Evolutionary conservation across 1,140 invertebrate species (phyloP), one percentile per base, ranked within the genome.

Genomic region (Bemisia tabaci): DNA sequence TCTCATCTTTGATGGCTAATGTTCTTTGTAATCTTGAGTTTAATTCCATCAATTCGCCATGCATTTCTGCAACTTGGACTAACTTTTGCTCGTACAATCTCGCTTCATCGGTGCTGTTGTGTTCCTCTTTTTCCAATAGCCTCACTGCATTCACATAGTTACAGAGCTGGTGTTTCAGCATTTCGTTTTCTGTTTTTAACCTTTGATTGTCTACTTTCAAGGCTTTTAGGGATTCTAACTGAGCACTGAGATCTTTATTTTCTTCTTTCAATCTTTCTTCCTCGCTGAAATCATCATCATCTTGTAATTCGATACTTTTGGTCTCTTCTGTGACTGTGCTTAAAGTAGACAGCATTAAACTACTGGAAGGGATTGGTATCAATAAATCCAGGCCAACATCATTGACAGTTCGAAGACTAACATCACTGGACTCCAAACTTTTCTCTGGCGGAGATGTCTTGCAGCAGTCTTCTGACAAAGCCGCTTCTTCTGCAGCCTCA

Each of bases 1-100:
- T 77, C 64, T 77, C 77, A 24, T 75, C 74, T 71, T 74, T 75
- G 22, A 59, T 66, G 24, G 79, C 74, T 9, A 87, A 71, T 48
- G 78, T 73, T 22, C 77, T 73, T 68, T 86, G 84, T 23, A 87
- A 74, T 71, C 83, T 75, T 25, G 86, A 87, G 81, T 95, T 96
- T 72, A 95, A 93, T 78, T 96, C 93, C 88, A 96, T 94, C 22
- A 96, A 77, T 77, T 96, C 94, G 1, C 91, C 92, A 76, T 95
- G 93, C 94, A 96, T 96, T 80, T 96, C 92, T 17, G 94, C 93
- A 0, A 96, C 72, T 65, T 95, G 91, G 69, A 95, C 87, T 22
- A 96, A 80, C 81, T 96, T 95, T 70, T 84, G 84, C 77, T 95
- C 90, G 78, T 93, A 95, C 64, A 92, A 84, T 68, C 84, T 84